phyloP scores from a whole-genome alignment of 2,888 invertebrate genomes.

The Epistrophe grossulariae region DNA sequence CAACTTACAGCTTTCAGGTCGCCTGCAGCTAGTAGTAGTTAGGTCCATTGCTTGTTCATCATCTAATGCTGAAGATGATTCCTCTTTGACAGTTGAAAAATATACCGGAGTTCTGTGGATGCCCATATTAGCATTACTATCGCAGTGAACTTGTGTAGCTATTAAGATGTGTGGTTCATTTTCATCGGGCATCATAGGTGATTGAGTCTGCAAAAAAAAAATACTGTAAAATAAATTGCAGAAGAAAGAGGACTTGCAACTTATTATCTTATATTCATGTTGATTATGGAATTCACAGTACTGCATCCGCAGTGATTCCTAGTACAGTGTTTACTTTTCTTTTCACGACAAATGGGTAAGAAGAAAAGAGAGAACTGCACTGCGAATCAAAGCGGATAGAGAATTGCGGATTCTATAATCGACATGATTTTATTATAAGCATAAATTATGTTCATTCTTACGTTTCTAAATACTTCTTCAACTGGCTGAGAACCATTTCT shows the following conservation, averaged over 20 bases:
- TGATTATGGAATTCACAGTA: too few species aligned
- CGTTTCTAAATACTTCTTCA: constrained; percentile 9
- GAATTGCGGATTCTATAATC: too few species aligned
- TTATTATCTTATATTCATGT: too few species aligned
- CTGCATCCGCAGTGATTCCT: too few species aligned
- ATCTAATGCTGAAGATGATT: constrained; percentile 7
- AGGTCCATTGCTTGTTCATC: constrained; percentile 68
- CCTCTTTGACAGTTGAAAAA: constrained; percentile 58
- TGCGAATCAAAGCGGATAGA: too few species aligned
- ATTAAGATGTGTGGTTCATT: constrained; percentile 65
- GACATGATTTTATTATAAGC: too few species aligned
- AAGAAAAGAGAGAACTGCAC: too few species aligned
- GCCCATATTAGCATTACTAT: constrained; percentile 63
- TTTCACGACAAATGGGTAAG: too few species aligned
- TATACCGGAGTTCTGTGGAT: constrained; percentile 50
- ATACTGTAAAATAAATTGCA: background rate
- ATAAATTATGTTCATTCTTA: background rate
- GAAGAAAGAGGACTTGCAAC: too few species aligned
- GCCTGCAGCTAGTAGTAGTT: constrained; percentile 39
- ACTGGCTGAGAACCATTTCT: constrained; percentile 28
- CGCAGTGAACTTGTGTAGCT: constrained; percentile 66
- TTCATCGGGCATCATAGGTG: constrained; percentile 30
- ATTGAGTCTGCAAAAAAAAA: constrained; percentile 7
- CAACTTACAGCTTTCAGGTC: constrained; percentile 47
- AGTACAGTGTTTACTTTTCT: too few species aligned